Evolutionary conservation across 2,888 invertebrate species (phyloP).

Genomic region (Acleris holmiana): DNA sequence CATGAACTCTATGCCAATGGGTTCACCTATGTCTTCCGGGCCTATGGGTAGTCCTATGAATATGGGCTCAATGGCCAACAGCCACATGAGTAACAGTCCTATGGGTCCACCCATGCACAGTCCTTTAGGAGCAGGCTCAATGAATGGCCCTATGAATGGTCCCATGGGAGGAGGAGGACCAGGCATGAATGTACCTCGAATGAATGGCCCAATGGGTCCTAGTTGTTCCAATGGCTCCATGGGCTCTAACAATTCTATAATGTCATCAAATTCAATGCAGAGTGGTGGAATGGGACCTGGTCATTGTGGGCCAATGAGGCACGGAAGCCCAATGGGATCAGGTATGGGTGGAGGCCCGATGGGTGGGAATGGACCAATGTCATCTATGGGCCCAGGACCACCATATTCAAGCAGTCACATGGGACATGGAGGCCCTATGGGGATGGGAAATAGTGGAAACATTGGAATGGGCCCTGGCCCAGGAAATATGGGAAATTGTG

Average conservation of each 20-base stretch:
- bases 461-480: slow-evolving; percentile 80
- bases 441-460: slow-evolving; percentile 76
- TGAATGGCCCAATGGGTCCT: slow-evolving; percentile 84
- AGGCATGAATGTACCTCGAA: slow-evolving; percentile 81
- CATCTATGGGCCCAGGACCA: slow-evolving; percentile 78
- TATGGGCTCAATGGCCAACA: slow-evolving; percentile 85
- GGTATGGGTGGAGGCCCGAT: slow-evolving; percentile 85
- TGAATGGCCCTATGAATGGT: slow-evolving; percentile 84
- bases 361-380: slow-evolving; percentile 81
- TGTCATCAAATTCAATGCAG: slow-evolving; percentile 81
- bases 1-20: slow-evolving; percentile 89
- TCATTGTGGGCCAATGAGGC: slow-evolving; percentile 82
- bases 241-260: slow-evolving; percentile 83
- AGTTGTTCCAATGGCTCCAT: slow-evolving; percentile 84
- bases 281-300: slow-evolving; percentile 80
- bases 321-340: slow-evolving; percentile 82
- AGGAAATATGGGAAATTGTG: slow-evolving; percentile 80
- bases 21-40: slow-evolving; percentile 88
- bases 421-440: slow-evolving; percentile 81
- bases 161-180: slow-evolving; percentile 86
- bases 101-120: slow-evolving; percentile 92
- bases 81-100: slow-evolving; percentile 88
- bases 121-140: slow-evolving; percentile 84
- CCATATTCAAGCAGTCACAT: slow-evolving; percentile 80
- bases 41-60: slow-evolving; percentile 91